phyloP scores from a whole-genome alignment of 2,888 invertebrate species.

The Nomada flava region DNA sequence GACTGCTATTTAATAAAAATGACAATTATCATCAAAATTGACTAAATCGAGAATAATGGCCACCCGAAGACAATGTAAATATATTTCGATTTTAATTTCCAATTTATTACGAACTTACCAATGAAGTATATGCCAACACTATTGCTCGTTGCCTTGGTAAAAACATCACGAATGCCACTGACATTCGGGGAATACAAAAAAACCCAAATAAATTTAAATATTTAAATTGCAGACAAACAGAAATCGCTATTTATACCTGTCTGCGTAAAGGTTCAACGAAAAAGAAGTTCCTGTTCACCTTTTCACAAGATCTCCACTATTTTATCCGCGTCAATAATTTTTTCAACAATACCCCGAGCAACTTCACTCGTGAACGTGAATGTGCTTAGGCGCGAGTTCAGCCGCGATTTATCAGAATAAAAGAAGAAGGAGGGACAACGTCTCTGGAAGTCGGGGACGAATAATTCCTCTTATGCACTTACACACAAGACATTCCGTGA shows the following conservation, averaged over 20 bases:
- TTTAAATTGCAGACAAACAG: neutral
- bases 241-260: neutral
- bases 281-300: neutral
- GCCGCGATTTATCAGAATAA: neutral
- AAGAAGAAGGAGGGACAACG: neutral
- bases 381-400: neutral
- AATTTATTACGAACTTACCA: no score
- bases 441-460: neutral
- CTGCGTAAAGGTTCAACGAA: neutral
- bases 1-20: no score
- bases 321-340: no score
- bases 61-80: no score
- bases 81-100: no score
- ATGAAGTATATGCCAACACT: no score
- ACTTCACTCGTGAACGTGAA: neutral
- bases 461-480: slow-evolving; percentile 28
- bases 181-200: neutral
- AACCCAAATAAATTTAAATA: neutral
- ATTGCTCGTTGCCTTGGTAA: no score
- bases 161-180: neutral
- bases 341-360: neutral
- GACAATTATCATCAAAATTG: no score
- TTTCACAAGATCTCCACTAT: neutral
- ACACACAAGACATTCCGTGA: slow-evolving; percentile 41
- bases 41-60: no score